Percentiles rank a stretch among this genome's conserved stretches.
Evolutionary conservation across 2,113 vertebrate genomes (phyloP).

Genomic region (Amblyornis subalaris): DNA sequence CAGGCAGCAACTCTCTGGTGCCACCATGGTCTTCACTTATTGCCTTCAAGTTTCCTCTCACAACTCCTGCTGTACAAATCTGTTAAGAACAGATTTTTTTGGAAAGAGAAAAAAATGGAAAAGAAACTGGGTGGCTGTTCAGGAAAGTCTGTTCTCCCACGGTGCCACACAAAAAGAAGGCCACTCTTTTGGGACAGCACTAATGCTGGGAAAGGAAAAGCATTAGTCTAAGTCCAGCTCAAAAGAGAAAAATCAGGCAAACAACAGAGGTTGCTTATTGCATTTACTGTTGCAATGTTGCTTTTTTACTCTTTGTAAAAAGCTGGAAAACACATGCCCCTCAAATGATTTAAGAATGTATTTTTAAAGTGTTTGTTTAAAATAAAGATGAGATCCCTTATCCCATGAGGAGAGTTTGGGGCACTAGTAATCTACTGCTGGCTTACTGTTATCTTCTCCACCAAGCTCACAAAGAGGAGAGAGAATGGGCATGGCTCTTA

Average conservation of each 20-base stretch:
- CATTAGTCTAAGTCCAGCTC: not conserved
- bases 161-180: not conserved
- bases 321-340: not conserved
- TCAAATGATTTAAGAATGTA: not conserved
- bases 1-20: not conserved
- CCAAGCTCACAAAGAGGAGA: conserved; percentile 29
- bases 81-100: not conserved
- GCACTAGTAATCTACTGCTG: not conserved
- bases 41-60: not conserved
- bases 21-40: not conserved
- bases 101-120: not conserved
- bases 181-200: not conserved
- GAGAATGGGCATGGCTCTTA: conserved; percentile 33
- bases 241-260: not conserved
- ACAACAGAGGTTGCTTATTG: not conserved
- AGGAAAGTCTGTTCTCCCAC: not conserved
- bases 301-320: not conserved
- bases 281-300: not conserved
- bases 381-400: not conserved
- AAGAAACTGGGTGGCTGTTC: not conserved
- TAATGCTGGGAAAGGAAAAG: not conserved
- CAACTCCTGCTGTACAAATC: not conserved
- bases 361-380: not conserved
- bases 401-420: not conserved
- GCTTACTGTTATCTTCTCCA: not conserved